Evolutionary conservation across 2,113 vertebrate genomes (phyloP).

Genomic region (Periophthalmodon schlosseri): DNA sequence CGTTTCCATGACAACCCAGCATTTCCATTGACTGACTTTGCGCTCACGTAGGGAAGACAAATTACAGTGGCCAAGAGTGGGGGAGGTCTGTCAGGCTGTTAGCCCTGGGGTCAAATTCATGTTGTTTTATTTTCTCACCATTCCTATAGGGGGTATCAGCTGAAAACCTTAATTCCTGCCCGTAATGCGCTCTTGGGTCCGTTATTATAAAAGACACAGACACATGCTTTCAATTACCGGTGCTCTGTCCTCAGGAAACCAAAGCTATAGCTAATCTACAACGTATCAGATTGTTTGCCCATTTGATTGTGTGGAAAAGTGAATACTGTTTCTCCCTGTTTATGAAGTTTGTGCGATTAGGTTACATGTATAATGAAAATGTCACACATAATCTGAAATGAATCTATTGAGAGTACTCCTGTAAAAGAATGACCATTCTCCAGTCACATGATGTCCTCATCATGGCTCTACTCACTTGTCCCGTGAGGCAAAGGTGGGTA

Average conservation of each 20-base stretch:
- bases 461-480: no score
- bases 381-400: not conserved
- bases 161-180: conserved; percentile 65
- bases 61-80: conserved; percentile 72
- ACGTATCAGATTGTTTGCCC: conserved; percentile 15
- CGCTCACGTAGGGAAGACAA: conserved; percentile 82
- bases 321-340: not conserved
- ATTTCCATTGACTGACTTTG: conserved; percentile 82
- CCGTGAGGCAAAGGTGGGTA: no score
- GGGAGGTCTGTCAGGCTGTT: conserved; percentile 77
- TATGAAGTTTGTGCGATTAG: not conserved
- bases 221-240: conserved; percentile 63
- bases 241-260: conserved; percentile 38
- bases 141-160: conserved; percentile 69
- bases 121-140: conserved; percentile 77
- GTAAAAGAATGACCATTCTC: not conserved
- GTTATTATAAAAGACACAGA: conserved; percentile 51
- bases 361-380: no score
- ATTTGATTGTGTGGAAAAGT: conserved; percentile 23
- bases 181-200: conserved; percentile 51
- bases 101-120: conserved; percentile 78
- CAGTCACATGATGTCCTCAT: no score
- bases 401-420: not conserved
- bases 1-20: conserved; percentile 80
- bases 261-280: conserved; percentile 36